phyloP scores from a whole-genome alignment of 2,113 vertebrate species.

The Rhabdomys dilectus region DNA sequence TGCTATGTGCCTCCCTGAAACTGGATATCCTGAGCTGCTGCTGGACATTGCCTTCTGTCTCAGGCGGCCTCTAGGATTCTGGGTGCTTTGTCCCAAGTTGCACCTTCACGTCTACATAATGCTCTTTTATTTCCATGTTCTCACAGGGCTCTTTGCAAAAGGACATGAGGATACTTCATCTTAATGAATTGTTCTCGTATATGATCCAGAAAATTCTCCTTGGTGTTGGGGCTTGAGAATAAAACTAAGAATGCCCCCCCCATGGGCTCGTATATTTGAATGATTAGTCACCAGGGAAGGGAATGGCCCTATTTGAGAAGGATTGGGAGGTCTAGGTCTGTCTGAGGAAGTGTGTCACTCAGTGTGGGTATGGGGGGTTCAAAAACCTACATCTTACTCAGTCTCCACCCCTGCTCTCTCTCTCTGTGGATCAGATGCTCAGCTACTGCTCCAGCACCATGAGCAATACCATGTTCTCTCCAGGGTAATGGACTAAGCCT shows the following conservation, averaged over 20 bases:
- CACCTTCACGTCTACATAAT: no score
- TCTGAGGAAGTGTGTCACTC: not conserved
- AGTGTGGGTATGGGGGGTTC: not conserved
- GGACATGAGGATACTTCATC: not conserved
- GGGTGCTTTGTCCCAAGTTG: not conserved
- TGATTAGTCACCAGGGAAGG: no score
- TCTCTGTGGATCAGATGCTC: not conserved
- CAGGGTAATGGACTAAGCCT: not conserved
- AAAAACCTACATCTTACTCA: not conserved
- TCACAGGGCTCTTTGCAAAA: not conserved
- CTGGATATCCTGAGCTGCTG: no score
- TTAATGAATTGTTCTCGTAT: not conserved
- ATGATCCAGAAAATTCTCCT: not conserved
- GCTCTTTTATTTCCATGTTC: not conserved
- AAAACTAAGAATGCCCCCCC: not conserved
- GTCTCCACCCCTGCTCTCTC: rapidly evolving
- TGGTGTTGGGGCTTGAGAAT: not conserved
- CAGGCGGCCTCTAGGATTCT: not conserved
- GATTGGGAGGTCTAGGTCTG: not conserved
- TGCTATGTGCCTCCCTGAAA: not conserved
- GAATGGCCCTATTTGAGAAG: not conserved
- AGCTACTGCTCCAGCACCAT: not conserved
- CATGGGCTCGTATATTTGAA: not conserved
- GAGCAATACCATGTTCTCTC: not conserved
- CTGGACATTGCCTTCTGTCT: not conserved